Percentiles rank a stretch among this genome's conserved stretches.
phyloP scores from a whole-genome alignment of 1,140 invertebrate genomes.

The Achroia grisella region DNA sequence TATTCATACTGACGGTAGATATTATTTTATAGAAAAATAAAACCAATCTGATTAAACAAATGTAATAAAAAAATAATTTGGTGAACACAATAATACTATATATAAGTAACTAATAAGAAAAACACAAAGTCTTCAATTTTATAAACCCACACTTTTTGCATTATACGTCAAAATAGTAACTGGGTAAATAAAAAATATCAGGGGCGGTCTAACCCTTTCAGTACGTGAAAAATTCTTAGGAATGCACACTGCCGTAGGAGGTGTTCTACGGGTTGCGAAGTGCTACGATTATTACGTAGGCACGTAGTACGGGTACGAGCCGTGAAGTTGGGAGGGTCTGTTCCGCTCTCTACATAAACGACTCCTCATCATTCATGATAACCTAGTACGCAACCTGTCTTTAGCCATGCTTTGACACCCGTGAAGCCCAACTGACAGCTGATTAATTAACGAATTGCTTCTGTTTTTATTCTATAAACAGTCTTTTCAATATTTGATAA shows the following conservation, averaged over 20 bases:
- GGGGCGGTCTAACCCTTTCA: constrained; percentile 14
- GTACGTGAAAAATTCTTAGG: constrained; percentile 35
- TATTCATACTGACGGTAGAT: too few relatives aligned
- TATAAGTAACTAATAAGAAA: too few relatives aligned
- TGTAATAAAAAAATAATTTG: too few relatives aligned
- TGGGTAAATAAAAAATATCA: background rate
- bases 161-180: too few relatives aligned
- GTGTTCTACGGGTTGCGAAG: constrained; percentile 19
- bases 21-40: too few relatives aligned
- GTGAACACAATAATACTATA: too few relatives aligned
- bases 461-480: too few relatives aligned
- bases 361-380: constrained; percentile 16
- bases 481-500: too few relatives aligned
- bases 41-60: too few relatives aligned
- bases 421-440: constrained; percentile 56
- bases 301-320: background rate
- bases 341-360: background rate
- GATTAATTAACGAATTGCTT: background rate
- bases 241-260: constrained; percentile 19
- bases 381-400: constrained; percentile 58
- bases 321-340: background rate
- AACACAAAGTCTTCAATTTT: too few relatives aligned
- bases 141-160: too few relatives aligned
- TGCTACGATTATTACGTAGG: background rate
- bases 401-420: constrained; percentile 49